These are phyloP conservation scores for Eristalinus aeneus DNA, from an alignment of 2,888 invertebrate genomes.

Conservation along the genomic window DNA sequence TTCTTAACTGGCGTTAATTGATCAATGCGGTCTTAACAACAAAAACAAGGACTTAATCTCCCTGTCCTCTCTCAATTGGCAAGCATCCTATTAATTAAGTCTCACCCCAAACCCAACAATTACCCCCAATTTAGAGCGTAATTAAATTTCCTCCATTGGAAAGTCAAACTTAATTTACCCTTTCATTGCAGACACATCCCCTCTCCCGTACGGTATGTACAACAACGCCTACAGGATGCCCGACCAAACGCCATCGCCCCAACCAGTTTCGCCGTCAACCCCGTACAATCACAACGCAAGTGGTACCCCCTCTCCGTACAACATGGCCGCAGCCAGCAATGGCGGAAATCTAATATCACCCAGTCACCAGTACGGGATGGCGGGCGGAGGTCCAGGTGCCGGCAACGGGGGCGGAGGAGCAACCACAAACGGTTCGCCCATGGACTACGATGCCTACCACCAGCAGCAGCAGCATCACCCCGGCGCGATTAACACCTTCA, in stretches of 20 bases:
- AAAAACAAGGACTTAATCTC: no score
- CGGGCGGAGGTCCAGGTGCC: conserved; percentile 47
- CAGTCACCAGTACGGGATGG: conserved; percentile 60
- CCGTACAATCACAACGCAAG: conserved; percentile 76
- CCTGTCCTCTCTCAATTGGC: neutral
- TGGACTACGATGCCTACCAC: conserved; percentile 52
- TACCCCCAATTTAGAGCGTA: neutral
- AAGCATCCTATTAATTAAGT: neutral
- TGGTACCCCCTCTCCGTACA: conserved; percentile 77
- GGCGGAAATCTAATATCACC: conserved; percentile 72
- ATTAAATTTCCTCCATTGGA: neutral
- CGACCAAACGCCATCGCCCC: conserved; percentile 79
- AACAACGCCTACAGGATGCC: conserved; percentile 74
- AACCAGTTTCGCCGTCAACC: conserved; percentile 78
- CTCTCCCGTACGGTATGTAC: conserved; percentile 77
- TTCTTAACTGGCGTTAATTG: no score
- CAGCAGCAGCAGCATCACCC: conserved; percentile 68
- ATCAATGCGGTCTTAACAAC: neutral
- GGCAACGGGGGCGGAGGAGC: conserved; percentile 21
- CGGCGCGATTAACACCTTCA: conserved; percentile 60
- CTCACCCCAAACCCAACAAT: neutral
- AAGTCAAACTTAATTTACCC: conserved; percentile 32
- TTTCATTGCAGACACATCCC: conserved; percentile 77
- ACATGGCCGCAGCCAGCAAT: conserved; percentile 73
- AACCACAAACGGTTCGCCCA: conserved; percentile 31